These are phyloP conservation scores for Dynastes maya DNA, from an alignment of 2,888 invertebrate species.

Conservation along the genomic window DNA sequence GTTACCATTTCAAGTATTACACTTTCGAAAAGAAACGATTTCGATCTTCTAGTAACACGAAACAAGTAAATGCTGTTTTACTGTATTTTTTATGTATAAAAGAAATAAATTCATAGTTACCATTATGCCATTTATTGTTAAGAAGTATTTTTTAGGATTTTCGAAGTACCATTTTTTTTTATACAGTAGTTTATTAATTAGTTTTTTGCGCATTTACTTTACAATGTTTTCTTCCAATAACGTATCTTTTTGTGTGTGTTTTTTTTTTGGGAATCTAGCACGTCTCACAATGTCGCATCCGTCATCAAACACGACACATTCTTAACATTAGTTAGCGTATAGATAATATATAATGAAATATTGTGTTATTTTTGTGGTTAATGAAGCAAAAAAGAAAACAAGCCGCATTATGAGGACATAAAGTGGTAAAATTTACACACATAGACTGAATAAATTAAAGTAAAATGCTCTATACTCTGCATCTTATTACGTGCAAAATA, in stretches of 20 bases:
- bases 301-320: conserved; percentile 53
- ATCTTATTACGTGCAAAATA: conserved; percentile 36
- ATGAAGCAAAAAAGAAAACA: conserved; percentile 30
- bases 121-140: conserved; percentile 53
- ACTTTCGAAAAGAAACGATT: neutral
- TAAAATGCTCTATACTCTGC: conserved; percentile 41
- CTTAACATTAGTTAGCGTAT: conserved; percentile 56
- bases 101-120: conserved; percentile 54
- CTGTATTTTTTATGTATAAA: neutral
- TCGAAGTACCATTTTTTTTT: conserved; percentile 48
- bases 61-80: conserved; percentile 28
- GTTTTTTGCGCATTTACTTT: conserved; percentile 29
- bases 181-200: conserved; percentile 24
- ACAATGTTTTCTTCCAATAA: conserved; percentile 16
- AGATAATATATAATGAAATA: conserved; percentile 55
- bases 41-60: conserved; percentile 5
- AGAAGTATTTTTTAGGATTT: conserved; percentile 42
- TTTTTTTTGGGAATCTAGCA: conserved; percentile 19
- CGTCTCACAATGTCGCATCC: conserved; percentile 45
- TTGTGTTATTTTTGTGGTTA: conserved; percentile 58
- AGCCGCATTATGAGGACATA: conserved; percentile 54
- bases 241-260: neutral
- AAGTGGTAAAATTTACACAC: conserved; percentile 37
- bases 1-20: conserved; percentile 37
- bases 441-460: conserved; percentile 39